Percentiles rank a stretch among this genome's conserved stretches.
These are phyloP conservation scores for Junonia oenone DNA, from an alignment of 2,888 invertebrate species.

Conservation along the genomic window DNA sequence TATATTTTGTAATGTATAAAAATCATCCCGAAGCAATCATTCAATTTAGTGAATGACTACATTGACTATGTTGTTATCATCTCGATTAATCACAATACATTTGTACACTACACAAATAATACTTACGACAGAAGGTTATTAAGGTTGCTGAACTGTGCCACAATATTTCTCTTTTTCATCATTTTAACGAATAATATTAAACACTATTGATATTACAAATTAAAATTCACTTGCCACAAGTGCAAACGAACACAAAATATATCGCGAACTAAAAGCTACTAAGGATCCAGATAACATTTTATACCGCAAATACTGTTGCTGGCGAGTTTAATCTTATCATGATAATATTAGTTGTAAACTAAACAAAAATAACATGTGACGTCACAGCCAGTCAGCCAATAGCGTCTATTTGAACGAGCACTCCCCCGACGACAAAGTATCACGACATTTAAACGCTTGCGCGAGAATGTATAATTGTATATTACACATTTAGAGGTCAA, in stretches of 20 bases:
- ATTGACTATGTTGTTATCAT: not conserved
- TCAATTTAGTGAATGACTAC: not conserved
- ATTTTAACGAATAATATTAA: conserved; percentile 33
- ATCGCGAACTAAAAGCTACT: conserved; percentile 32
- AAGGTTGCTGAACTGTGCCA: conserved; percentile 55
- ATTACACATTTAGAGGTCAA: conserved; percentile 46
- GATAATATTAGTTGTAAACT: conserved; percentile 50
- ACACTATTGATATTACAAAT: not conserved
- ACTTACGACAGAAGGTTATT: conserved; percentile 62
- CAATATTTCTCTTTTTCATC: conserved; percentile 61
- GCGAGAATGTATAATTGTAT: not conserved
- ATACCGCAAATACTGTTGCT: conserved; percentile 40
- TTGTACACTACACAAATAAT: conserved; percentile 13
- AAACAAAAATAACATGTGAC: conserved; percentile 62
- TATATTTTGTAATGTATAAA: no score
- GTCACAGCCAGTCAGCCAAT: conserved; percentile 57
- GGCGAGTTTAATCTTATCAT: conserved; percentile 50
- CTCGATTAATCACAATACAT: not conserved
- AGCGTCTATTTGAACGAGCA: conserved; percentile 43
- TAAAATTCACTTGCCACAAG: not conserved
- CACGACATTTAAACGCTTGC: not conserved
- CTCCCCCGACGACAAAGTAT: conserved; percentile 47
- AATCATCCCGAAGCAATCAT: not conserved
- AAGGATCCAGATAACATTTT: conserved; percentile 41
- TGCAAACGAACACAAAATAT: conserved; percentile 39